Evolutionary conservation across 2,113 vertebrate genomes (phyloP).

Genomic region (Saguinus imperator): DNA sequence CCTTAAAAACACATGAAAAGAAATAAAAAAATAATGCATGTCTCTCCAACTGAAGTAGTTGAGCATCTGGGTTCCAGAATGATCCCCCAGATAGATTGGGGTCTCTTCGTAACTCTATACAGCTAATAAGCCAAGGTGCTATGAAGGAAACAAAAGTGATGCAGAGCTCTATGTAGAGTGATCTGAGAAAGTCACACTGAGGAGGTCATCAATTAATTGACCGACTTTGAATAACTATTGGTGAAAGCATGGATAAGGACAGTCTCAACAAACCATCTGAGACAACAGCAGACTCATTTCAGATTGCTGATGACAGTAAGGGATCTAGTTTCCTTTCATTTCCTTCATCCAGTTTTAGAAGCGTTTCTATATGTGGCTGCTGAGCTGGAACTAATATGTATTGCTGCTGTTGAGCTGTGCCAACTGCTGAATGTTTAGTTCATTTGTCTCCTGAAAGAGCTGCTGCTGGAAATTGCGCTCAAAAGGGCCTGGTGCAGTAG

Average conservation of each 20-base stretch:
- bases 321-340: neutral
- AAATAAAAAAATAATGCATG: conserved; percentile 58
- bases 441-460: neutral
- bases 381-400: neutral
- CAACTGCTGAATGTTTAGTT: no score
- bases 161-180: neutral
- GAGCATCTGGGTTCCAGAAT: conserved; percentile 89
- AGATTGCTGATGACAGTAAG: neutral
- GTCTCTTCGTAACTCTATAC: conserved; percentile 79
- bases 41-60: conserved; percentile 90
- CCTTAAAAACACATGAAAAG: neutral
- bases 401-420: neutral
- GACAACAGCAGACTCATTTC: neutral
- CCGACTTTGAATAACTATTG: neutral
- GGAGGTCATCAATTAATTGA: neutral
- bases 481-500: conserved; percentile 88
- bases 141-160: neutral
- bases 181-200: neutral
- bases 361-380: neutral
- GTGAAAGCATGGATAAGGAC: neutral
- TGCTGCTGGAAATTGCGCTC: conserved; percentile 91
- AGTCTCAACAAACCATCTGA: neutral
- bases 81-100: conserved; percentile 84
- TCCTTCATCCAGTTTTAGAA: neutral
- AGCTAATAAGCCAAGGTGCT: conserved; percentile 82